Evolutionary conservation across 2,888 invertebrate genomes (phyloP), one percentile per base, ranked within the genome.

Genomic region (Augochlorella aurata): DNA sequence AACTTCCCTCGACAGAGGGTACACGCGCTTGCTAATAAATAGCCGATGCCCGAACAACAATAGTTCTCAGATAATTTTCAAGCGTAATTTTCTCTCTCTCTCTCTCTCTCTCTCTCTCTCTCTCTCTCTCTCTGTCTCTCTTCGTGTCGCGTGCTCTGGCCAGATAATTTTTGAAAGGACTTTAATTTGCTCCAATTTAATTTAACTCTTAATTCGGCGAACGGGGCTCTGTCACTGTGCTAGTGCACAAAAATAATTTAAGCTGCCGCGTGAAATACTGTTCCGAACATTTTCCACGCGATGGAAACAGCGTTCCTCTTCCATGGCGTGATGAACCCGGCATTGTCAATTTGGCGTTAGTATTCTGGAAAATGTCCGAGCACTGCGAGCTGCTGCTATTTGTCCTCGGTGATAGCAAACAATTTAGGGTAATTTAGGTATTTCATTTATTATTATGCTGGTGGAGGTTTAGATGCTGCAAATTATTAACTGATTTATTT

Each of bases 21-120:
- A 70, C 81, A 70, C 67, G 73, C 70, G 73, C 66, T 47, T 75
- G 72, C 74, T 84, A 84, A 85, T 85, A 85, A 89, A 90, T 85
- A 86, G 79, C 54, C 67, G 63, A 76, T 45, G 24, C 21, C 10
- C 72, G 47, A n/a, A n/a, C 7, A n/a, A 21, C 10, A 49, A 71
- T 12, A 38, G 66, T 72, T 63, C 47, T 73, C 18, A 14, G 9
- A 49, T 67, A 38, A 80, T 75, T 80, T 66, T 68, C 72, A 14
- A 52, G 45, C 50, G 21, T 14, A 54, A 54, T 12, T 29, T 16
- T 14, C 21, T 7, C 61, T 61, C 47, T 44, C n/a, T 58, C 3
- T n/a, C 50, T 45, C 44, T 74, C 5, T 38, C 38, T 38, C 38
- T 38, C 38, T 38, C 38, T 38, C 38, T 38, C 38, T 38, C 5